Evolutionary conservation across 2,113 vertebrate genomes (phyloP).

Genomic region (Riparia riparia): DNA sequence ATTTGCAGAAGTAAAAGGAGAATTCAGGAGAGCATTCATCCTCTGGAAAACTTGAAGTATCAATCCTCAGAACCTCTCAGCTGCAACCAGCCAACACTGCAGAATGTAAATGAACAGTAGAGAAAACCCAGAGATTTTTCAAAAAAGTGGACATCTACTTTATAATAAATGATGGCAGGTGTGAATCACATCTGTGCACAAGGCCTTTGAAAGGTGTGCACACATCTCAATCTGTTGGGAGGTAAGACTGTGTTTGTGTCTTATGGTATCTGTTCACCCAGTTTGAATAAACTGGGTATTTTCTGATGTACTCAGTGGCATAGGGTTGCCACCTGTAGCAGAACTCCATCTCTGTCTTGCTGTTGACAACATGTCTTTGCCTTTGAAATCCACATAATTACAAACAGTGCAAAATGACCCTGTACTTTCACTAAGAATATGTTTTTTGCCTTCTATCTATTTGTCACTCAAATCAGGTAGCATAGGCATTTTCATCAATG

Average conservation of each 20-base stretch:
- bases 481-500: not conserved
- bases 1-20: not conserved
- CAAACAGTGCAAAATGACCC: not conserved
- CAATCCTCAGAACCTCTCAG: not conserved
- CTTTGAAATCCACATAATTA: not conserved
- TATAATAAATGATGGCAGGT: not conserved
- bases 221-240: not conserved
- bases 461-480: not conserved
- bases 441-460: not conserved
- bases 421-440: not conserved
- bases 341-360: not conserved
- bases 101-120: not conserved
- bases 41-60: conserved; percentile 53
- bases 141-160: not conserved
- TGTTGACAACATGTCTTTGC: not conserved
- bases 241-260: not conserved
- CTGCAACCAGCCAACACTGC: not conserved
- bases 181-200: not conserved
- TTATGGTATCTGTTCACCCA: not conserved
- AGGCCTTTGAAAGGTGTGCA: not conserved
- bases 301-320: not conserved
- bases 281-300: not conserved
- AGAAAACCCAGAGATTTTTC: not conserved
- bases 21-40: not conserved
- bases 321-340: not conserved